A percentile compares a stretch with the other conserved stretches of the same genome.
Evolutionary conservation across 2,888 invertebrate genomes (phyloP).

Genomic region (Limnephilus lunatus): DNA sequence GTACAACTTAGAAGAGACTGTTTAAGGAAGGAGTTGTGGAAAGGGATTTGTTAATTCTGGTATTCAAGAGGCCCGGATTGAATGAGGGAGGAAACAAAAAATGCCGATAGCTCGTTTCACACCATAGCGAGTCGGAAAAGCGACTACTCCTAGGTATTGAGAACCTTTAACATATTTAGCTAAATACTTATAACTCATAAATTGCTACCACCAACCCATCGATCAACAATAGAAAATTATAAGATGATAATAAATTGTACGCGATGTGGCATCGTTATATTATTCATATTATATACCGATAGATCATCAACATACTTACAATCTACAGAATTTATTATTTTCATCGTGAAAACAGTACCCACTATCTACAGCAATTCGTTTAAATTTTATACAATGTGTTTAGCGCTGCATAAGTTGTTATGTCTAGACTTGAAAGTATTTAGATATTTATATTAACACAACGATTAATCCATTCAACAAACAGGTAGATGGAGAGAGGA

Average conservation of each 20-base stretch:
- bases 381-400: background rate
- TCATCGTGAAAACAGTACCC: background rate
- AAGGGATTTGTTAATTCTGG: background rate
- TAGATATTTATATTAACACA: constrained; percentile 2
- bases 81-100: background rate
- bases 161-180: no score
- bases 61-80: background rate
- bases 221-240: no score
- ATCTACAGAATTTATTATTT: no score
- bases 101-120: background rate
- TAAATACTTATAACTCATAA: no score
- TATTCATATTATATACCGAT: no score
- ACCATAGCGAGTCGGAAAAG: background rate
- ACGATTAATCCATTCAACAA: background rate
- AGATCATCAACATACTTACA: no score
- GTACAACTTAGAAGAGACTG: background rate
- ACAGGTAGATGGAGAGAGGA: background rate
- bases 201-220: no score
- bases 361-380: background rate
- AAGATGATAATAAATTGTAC: no score
- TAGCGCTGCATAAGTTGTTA: background rate
- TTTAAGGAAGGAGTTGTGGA: background rate
- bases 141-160: background rate
- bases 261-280: no score
- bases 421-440: background rate